These are phyloP conservation scores for Nesospiza acunhae DNA, from an alignment of 2,113 vertebrate species.

Conservation along the genomic window DNA sequence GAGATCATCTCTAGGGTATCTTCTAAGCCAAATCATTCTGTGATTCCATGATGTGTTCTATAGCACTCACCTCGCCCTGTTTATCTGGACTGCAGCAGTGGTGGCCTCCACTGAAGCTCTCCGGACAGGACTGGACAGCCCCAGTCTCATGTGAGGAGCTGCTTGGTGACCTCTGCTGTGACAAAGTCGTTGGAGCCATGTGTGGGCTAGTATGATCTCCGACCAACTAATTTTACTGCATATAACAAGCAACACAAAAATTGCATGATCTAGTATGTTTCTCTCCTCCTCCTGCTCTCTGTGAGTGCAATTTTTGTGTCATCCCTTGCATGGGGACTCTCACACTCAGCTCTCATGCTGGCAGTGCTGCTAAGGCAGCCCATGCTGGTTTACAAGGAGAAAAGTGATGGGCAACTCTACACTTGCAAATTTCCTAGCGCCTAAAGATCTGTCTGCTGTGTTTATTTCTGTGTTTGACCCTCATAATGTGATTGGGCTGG, in stretches of 20 bases:
- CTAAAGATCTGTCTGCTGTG: slow-evolving; percentile 23
- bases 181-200: neutral
- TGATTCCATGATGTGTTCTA: neutral
- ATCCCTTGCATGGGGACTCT: neutral
- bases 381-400: neutral
- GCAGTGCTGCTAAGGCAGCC: neutral
- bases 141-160: neutral
- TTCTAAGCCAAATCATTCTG: neutral
- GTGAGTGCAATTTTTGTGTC: neutral
- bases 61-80: neutral
- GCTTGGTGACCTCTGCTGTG: neutral
- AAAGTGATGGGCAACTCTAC: neutral
- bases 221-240: rapidly evolving
- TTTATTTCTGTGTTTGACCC: slow-evolving; percentile 22
- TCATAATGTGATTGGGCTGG: neutral
- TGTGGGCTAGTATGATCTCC: neutral
- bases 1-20: neutral
- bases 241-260: neutral
- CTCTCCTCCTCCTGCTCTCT: neutral
- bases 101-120: neutral
- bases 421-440: neutral
- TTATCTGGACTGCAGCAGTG: neutral
- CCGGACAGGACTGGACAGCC: neutral
- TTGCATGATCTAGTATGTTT: neutral
- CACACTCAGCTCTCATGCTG: neutral